Evolutionary conservation across 2,113 vertebrate genomes (phyloP), one percentile per base, ranked within the genome.

Genomic region (Cavia aperea): DNA sequence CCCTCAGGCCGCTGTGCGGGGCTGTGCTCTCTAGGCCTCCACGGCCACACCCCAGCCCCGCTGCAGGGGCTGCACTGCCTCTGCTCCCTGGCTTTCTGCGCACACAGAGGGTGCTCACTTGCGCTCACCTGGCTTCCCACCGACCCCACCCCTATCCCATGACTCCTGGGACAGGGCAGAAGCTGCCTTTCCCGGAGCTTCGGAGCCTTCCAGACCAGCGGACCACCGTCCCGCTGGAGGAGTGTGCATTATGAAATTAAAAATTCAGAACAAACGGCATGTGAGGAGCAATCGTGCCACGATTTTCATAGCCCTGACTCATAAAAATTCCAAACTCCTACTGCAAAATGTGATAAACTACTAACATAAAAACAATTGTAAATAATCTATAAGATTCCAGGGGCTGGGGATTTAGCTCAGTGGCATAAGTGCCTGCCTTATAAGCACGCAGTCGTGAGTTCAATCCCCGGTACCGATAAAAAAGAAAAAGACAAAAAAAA

Each of bases 341-440:
- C 60, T 77, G 56, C 83, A 68, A 78, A 39, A 54, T 83, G 77
- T 77, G 26, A 77, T 49, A 83, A 90, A 68, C 66, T n/a, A 62
- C n/a, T 68, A 84, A 82, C 43, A 82, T 51, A 81, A 43, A 94
- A 81, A 86, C 46, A 86, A 77, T 78, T 78, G 72, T 33, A 90
- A 92, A 36, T 78, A 56, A 60, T 68, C 13, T 15, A 73, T 72
- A 86, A n/a, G 85, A 73, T 86, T 65, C 46, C 23, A 49, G 39
- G 39, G 39, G 39, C 39, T 39, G 39, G 39, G 39, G 39, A 39
- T 39, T 39, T 39, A 39, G 39, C 39, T 39, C 39, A 39, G 39
- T 39, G 39, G 39, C 39, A 39, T 39, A 39, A 39, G 39, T 39
- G 39, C 39, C 39, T 39, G 39, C 39, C 39, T 39, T 39, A 39